Percentiles rank a stretch among this genome's conserved stretches.
phyloP scores from a whole-genome alignment of 2,888 invertebrate genomes.

The Bombyx huttoni region DNA sequence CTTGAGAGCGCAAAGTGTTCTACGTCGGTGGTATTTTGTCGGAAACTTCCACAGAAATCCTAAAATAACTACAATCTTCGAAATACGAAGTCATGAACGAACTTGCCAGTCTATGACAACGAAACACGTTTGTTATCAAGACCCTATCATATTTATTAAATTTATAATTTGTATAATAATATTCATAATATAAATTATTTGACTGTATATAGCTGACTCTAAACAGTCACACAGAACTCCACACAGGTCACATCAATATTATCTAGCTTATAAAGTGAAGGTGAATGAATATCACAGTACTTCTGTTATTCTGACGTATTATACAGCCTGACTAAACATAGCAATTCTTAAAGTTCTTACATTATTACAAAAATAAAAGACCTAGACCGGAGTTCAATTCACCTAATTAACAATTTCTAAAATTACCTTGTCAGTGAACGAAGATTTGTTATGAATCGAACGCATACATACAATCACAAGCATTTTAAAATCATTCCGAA shows the following conservation, averaged over 20 bases:
- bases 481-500: conserved; percentile 20
- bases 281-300: conserved; percentile 64
- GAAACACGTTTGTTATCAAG: conserved; percentile 15
- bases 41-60: too few species aligned
- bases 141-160: neutral
- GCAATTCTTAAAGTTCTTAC: conserved; percentile 23
- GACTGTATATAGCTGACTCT: conserved; percentile 7
- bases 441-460: conserved; percentile 7
- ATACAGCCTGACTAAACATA: conserved; percentile 18
- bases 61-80: too few species aligned
- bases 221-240: conserved; percentile 34
- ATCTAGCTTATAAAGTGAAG: conserved; percentile 31
- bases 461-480: conserved; percentile 16
- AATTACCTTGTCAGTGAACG: conserved; percentile 19
- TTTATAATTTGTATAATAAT: neutral
- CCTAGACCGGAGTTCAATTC: conserved; percentile 40
- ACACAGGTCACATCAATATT: conserved; percentile 33
- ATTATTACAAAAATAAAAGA: conserved; percentile 40
- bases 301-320: conserved; percentile 41
- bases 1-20: too few species aligned
- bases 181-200: conserved; percentile 20
- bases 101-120: conserved; percentile 6
- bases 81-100: neutral
- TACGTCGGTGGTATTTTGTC: neutral
- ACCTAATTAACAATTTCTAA: conserved; percentile 39